A percentile compares a stretch with the other conserved stretches of the same genome.
phyloP scores from a whole-genome alignment of 1,140 invertebrate species.

The Bombus difficillimus region DNA sequence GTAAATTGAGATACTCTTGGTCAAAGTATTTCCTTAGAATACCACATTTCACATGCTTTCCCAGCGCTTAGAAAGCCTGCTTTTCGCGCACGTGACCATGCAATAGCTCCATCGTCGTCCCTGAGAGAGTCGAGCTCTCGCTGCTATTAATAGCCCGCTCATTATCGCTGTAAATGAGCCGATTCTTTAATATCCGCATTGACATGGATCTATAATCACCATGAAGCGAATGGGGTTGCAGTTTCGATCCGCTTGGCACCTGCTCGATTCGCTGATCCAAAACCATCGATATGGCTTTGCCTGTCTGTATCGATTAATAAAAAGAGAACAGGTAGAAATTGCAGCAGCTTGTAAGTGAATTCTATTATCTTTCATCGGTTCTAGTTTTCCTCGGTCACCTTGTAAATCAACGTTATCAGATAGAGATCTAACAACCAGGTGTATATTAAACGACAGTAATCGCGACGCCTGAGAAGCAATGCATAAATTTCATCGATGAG shows the following conservation, averaged over 20 bases:
- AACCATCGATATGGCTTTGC: slow-evolving; percentile 4
- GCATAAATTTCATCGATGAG: neutral
- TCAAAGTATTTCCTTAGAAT: neutral
- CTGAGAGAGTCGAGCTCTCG: slow-evolving; percentile 20
- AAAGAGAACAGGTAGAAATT: neutral
- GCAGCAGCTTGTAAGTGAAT: neutral
- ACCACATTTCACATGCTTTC: neutral
- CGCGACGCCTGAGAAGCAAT: too few relatives aligned
- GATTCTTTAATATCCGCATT: slow-evolving; percentile 81
- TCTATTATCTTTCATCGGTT: neutral
- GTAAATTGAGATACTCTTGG: neutral
- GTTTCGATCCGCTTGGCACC: slow-evolving; percentile 38
- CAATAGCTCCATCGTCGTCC: neutral
- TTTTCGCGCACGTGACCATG: slow-evolving; percentile 33
- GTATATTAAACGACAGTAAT: neutral
- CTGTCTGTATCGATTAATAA: neutral
- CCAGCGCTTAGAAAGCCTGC: slow-evolving; percentile 33
- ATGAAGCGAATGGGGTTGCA: neutral
- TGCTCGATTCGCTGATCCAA: slow-evolving; percentile 30
- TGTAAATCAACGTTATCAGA: neutral
- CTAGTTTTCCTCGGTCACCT: neutral
- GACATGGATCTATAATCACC: slow-evolving; percentile 60
- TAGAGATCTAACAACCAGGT: neutral
- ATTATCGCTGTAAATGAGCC: slow-evolving; percentile 81
- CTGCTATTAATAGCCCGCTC: slow-evolving; percentile 80